These are phyloP conservation scores for Esox masquinongy DNA, from an alignment of 2,797 vertebrate genomes.

Conservation along the genomic window DNA sequence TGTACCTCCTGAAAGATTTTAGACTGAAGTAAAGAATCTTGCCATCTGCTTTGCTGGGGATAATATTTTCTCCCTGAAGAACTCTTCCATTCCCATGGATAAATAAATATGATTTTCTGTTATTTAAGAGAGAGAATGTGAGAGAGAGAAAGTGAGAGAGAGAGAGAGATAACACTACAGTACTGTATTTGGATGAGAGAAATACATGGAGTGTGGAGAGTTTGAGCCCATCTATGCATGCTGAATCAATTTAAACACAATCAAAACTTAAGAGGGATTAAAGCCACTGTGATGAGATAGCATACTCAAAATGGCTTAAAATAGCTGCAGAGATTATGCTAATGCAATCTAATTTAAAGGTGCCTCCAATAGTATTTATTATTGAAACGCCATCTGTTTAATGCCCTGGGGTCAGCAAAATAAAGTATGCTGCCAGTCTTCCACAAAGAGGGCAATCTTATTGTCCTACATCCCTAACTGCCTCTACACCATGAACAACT, in stretches of 20 bases:
- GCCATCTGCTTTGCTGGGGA: not conserved
- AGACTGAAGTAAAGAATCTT: too few relatives aligned
- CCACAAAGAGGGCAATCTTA: constrained; percentile 55
- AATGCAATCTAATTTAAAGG: constrained; percentile 81
- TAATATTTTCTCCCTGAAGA: not conserved
- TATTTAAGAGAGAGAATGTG: constrained; percentile 15
- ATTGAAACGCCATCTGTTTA: constrained; percentile 75
- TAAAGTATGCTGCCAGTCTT: constrained; percentile 40
- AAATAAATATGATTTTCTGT: constrained; percentile 5
- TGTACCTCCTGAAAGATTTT: too few relatives aligned
- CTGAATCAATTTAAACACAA: constrained; percentile 76
- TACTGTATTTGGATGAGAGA: not conserved
- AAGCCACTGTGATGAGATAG: constrained; percentile 66
- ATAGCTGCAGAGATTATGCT: constrained; percentile 75
- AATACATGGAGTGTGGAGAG: constrained; percentile 8
- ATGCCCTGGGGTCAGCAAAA: constrained; percentile 67
- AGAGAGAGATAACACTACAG: constrained; percentile 5
- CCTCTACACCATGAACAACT: constrained; percentile 37
- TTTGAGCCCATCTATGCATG: constrained; percentile 55
- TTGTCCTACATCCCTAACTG: constrained; percentile 60
- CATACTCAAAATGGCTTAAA: constrained; percentile 69
- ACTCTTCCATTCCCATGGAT: not conserved
- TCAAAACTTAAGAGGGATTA: constrained; percentile 76
- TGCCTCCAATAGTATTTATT: constrained; percentile 74
- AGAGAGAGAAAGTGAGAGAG: constrained; percentile 6